Conservation (phyloP, 2,797 vertebrate species). For the Spizella passerina region DNA sequence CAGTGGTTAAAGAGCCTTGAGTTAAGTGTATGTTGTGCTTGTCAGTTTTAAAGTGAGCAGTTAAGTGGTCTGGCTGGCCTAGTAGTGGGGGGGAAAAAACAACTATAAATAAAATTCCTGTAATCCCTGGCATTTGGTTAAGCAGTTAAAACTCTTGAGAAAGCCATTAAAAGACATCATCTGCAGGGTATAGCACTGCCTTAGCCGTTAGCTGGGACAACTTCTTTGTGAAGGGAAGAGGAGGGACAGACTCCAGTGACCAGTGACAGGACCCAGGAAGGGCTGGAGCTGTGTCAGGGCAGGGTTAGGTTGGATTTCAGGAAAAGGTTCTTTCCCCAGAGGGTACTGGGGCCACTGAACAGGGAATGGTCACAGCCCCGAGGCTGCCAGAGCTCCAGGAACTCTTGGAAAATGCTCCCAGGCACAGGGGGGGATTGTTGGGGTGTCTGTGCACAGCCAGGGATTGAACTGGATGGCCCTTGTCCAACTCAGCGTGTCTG, state of each 20-base stretch:
- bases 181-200: background rate
- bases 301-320: background rate
- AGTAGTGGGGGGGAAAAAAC: background rate
- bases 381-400: background rate
- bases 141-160: background rate
- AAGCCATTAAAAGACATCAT: background rate
- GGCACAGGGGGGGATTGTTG: background rate
- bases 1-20: background rate
- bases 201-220: background rate
- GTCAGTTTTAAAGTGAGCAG: background rate
- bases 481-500: background rate
- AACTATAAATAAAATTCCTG: background rate
- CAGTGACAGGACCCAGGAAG: background rate
- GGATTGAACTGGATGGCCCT: background rate
- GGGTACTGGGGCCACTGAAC: fast-evolving
- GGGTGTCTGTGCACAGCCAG: background rate
- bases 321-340: background rate
- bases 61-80: background rate
- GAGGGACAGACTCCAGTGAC: background rate
- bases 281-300: background rate
- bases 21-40: background rate
- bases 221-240: background rate
- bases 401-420: fast-evolving
- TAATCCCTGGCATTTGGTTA: background rate
- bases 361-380: fast-evolving